Conservation (phyloP, 2,888 invertebrate species). For the Subacronicta megacephala region DNA sequence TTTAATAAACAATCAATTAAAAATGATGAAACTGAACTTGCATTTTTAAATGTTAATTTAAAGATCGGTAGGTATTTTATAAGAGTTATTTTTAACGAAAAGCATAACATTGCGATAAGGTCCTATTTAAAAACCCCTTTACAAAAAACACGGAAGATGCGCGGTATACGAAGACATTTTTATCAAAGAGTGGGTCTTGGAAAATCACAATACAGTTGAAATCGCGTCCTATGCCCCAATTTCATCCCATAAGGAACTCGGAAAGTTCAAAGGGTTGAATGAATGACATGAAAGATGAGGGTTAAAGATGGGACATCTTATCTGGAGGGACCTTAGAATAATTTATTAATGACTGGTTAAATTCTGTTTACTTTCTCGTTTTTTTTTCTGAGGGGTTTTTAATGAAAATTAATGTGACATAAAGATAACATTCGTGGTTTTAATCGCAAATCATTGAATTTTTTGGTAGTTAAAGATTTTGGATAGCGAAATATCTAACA, state of each 20-base stretch:
- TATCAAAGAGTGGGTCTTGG: slow-evolving; percentile 20
- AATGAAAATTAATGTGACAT: no score
- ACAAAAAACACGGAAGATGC: slow-evolving; percentile 9
- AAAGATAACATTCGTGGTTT: no score
- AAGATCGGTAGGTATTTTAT: no score
- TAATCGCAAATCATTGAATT: no score
- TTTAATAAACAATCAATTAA: no score
- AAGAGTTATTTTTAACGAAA: slow-evolving; percentile 4
- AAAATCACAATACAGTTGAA: slow-evolving; percentile 18
- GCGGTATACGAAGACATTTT: slow-evolving; percentile 8
- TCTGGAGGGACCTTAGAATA: neutral
- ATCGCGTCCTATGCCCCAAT: slow-evolving; percentile 14
- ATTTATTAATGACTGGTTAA: neutral
- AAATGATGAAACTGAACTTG: no score
- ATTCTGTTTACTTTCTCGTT: no score
- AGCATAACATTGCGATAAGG: slow-evolving; percentile 24
- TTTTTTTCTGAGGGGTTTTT: neutral
- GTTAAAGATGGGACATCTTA: slow-evolving; percentile 6
- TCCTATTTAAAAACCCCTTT: slow-evolving; percentile 18
- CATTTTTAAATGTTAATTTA: no score
- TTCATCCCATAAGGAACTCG: slow-evolving; percentile 20
- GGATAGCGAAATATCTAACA: no score
- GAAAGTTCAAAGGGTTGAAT: slow-evolving; percentile 35
- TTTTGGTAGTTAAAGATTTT: no score
- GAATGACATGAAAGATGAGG: slow-evolving; percentile 20